These are phyloP conservation scores for Pituophis catenifer DNA, from an alignment of 2,113 vertebrate genomes.

Conservation along the genomic window DNA sequence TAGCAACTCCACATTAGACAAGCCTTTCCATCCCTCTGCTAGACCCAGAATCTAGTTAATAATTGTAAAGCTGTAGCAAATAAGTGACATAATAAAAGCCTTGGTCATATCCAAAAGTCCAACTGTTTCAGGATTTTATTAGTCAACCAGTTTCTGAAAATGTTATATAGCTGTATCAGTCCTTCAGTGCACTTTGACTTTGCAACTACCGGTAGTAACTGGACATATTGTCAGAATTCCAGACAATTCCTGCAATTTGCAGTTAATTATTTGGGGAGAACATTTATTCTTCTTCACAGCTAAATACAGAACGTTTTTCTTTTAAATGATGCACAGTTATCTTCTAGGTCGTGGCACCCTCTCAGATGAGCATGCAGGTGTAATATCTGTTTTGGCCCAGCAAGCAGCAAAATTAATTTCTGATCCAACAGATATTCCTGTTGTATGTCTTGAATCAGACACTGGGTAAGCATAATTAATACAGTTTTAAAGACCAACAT, in stretches of 20 bases:
- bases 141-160: neutral
- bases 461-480: conserved; percentile 73
- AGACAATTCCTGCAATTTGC: neutral
- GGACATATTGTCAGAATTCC: neutral
- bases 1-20: neutral
- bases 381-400: conserved; percentile 89
- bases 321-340: neutral
- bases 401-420: conserved; percentile 87
- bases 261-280: neutral
- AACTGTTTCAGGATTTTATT: neutral
- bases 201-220: neutral
- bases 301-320: neutral
- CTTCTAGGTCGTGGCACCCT: conserved; percentile 87
- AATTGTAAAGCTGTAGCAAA: neutral
- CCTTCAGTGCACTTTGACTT: neutral
- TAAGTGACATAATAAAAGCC: neutral
- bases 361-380: conserved; percentile 90
- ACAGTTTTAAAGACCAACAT: neutral
- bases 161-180: neutral
- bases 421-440: conserved; percentile 88
- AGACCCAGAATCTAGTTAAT: neutral
- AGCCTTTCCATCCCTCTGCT: neutral
- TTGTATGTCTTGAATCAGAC: conserved; percentile 94
- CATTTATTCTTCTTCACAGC: neutral
- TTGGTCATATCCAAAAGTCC: neutral